Evolutionary conservation across 2,888 invertebrate genomes (phyloP), one percentile per base, ranked within the genome.

Genomic region (Minunthozetes semirufus): DNA sequence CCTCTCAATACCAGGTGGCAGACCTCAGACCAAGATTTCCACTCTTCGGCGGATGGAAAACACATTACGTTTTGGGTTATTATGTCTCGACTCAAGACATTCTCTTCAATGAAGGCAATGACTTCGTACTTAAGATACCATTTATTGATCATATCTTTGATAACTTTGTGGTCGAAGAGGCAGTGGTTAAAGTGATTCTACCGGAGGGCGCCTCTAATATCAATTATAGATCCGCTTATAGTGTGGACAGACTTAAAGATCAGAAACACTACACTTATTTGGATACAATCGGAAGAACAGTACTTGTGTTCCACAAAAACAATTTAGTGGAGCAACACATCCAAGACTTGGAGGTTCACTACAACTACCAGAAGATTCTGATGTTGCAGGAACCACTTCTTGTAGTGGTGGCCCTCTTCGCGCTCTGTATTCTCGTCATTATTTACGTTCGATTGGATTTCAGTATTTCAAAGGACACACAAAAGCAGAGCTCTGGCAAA

Each of bases 21-120:
- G 97, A 97, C 81, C 86, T 99, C n/a, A 87, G 94, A 72, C 99
- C 98, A 0, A 87, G 99, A 80, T 99, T 97, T 83, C 99, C 99
- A 3, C 86, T 99, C 5, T 99, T 98, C 83, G 99, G 99, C 74
- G 99, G 99, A 17, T 99, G 99, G 99, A 93, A 92, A 83, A 97
- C 96, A 11, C 93, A 94, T 80, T 99, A 99, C 84, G 91, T 90
- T 59, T 86, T 99, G 68, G 99, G 99, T 3, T 96, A 97, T 85
- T 97, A 95, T 85, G 91, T 99, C 0, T 98, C 99, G 3, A 94
- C 95, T 79, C 95, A 95, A 82, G 96, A 97, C 82, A 97, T 97
- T 84, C 86, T 99, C 38, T 96, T 88, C 82, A 90, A 90, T 79
- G 87, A 87, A 77, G 90, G 90, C 77, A 80, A 85, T 82, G 87